phyloP scores from a whole-genome alignment of 2,888 invertebrate genomes.

The Erebia palarica region DNA sequence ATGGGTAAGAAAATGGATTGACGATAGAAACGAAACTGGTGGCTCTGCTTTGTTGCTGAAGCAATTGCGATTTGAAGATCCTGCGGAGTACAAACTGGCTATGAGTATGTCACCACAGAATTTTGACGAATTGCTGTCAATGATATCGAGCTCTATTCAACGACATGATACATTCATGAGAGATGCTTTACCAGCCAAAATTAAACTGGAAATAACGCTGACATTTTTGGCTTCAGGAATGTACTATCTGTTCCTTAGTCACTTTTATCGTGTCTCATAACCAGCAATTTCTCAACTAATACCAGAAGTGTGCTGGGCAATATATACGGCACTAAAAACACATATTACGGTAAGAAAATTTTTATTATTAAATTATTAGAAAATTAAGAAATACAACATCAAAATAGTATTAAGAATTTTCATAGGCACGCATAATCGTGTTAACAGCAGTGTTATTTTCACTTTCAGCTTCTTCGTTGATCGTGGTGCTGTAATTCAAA shows the following conservation, averaged over 20 bases:
- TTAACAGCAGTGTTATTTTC: constrained; percentile 7
- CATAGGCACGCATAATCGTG: constrained; percentile 23
- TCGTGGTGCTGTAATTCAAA: constrained; percentile 3
- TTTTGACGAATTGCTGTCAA: constrained; percentile 1
- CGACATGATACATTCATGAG: neutral
- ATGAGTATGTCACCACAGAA: neutral
- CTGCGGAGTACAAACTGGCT: neutral
- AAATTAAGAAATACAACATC: constrained; percentile 36
- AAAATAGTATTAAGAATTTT: constrained; percentile 33
- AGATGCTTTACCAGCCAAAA: constrained; percentile 42
- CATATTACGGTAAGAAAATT: constrained; percentile 20
- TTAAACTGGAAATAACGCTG: constrained; percentile 49
- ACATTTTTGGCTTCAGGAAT: constrained; percentile 48
- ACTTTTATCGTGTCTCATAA: constrained; percentile 45
- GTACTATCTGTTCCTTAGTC: constrained; percentile 41
- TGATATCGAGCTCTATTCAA: constrained; percentile 1
- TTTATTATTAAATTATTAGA: constrained; percentile 24
- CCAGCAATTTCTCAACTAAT: constrained; percentile 44
- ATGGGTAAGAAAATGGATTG: constrained; percentile 1
- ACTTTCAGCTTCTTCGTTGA: constrained; percentile 11
- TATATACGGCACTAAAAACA: constrained; percentile 17
- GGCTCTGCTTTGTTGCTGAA: constrained; percentile 1
- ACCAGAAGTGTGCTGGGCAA: constrained; percentile 43
- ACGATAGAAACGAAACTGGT: constrained; percentile 1
- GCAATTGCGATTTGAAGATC: constrained; percentile 1